phyloP scores from a whole-genome alignment of 2,888 invertebrate genomes.

The Zygogramma bicolorata region DNA sequence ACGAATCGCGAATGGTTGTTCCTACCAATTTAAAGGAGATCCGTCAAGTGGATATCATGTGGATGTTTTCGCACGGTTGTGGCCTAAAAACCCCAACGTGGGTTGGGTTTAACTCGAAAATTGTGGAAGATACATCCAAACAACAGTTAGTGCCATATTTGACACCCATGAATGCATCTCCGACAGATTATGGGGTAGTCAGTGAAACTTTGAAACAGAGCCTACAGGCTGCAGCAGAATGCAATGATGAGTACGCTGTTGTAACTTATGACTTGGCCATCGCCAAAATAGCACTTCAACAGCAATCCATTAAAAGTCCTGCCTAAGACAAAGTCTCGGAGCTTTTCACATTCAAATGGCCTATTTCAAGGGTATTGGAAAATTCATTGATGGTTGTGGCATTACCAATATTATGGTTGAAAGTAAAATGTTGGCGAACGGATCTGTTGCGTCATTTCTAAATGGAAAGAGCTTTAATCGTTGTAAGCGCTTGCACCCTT shows the following conservation, averaged over 20 bases:
- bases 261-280: slow-evolving; percentile 54
- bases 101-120: slow-evolving; percentile 11
- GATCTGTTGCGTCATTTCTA: slow-evolving; percentile 52
- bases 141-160: slow-evolving; percentile 39
- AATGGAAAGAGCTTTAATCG: slow-evolving; percentile 55
- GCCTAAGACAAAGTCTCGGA: slow-evolving; percentile 56
- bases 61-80: slow-evolving; percentile 40
- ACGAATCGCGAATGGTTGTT: neutral
- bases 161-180: slow-evolving; percentile 53
- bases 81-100: slow-evolving; percentile 33
- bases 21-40: neutral
- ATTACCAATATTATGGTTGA: slow-evolving; percentile 50
- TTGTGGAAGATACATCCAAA: neutral
- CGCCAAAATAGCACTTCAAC: slow-evolving; percentile 51
- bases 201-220: slow-evolving; percentile 41
- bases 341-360: slow-evolving; percentile 58
- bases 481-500: slow-evolving; percentile 52
- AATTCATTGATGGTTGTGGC: slow-evolving; percentile 53
- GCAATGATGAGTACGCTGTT: slow-evolving; percentile 27
- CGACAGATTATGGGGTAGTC: slow-evolving; percentile 48
- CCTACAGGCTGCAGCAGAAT: slow-evolving; percentile 44
- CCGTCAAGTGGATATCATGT: slow-evolving; percentile 10
- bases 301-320: slow-evolving; percentile 38
- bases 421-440: slow-evolving; percentile 47
- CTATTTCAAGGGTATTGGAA: slow-evolving; percentile 57